Conservation (phyloP, 2,113 vertebrate species). For the Myrmecobius fasciatus region DNA sequence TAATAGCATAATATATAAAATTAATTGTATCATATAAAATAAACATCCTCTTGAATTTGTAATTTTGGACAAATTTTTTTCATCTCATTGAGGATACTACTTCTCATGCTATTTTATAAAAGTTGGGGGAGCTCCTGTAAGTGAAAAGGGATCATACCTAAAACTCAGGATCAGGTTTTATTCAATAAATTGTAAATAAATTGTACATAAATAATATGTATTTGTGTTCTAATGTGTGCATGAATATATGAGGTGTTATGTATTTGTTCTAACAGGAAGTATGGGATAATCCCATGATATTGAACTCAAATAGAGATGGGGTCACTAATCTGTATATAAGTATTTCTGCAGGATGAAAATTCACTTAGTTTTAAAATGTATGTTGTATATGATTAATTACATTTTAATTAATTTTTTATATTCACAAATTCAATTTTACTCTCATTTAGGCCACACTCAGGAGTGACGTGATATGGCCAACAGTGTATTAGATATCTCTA, state of each 20-base stretch:
- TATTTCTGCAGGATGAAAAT: not conserved
- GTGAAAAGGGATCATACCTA: slow-evolving; percentile 40
- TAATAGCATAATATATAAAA: too few species aligned
- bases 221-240: not conserved
- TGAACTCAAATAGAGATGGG: not conserved
- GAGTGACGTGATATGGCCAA: not conserved
- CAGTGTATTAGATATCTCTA: not conserved
- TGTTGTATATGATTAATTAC: not conserved
- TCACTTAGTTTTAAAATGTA: not conserved
- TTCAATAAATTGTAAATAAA: too few species aligned
- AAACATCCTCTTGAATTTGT: too few species aligned
- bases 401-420: not conserved
- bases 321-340: not conserved
- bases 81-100: not conserved
- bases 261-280: not conserved
- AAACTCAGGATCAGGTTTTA: slow-evolving; percentile 26
- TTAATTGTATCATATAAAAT: too few species aligned
- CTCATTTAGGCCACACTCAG: not conserved
- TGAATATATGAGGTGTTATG: slow-evolving; percentile 28
- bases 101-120: slow-evolving; percentile 20
- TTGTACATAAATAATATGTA: not conserved
- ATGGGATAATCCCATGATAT: not conserved
- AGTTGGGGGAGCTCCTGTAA: slow-evolving; percentile 10
- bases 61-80: not conserved
- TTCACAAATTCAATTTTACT: not conserved